Percentiles rank a stretch among this genome's conserved stretches.
Evolutionary conservation across 2,888 invertebrate species (phyloP).

Genomic region (Troides aeacus): DNA sequence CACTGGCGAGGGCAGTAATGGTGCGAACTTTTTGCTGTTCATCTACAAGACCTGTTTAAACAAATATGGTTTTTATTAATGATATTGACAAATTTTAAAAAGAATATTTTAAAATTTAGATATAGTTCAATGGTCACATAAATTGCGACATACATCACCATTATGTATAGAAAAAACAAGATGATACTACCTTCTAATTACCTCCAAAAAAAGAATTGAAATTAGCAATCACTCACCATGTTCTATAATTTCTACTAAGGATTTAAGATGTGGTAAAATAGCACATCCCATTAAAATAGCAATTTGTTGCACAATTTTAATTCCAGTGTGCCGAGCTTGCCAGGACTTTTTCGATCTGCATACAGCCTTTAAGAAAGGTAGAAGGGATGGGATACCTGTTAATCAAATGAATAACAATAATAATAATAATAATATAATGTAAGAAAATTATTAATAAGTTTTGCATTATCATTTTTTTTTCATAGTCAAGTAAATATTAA

Average conservation of each 20-base stretch:
- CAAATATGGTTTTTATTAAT: not conserved
- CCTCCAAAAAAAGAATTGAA: not conserved
- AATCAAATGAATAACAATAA: not conserved
- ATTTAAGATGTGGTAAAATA: conserved; percentile 98
- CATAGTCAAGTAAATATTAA: too few relatives aligned
- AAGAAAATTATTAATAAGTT: conserved; percentile 29
- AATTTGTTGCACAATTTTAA: conserved; percentile 99
- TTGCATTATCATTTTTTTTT: not conserved
- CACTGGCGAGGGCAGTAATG: conserved; percentile 98
- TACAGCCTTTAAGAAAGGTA: conserved; percentile 99
- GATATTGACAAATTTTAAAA: not conserved
- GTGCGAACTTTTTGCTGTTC: conserved; percentile 99
- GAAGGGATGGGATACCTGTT: conserved; percentile 93
- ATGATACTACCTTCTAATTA: too few relatives aligned
- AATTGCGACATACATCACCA: too few relatives aligned
- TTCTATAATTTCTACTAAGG: conserved; percentile 99
- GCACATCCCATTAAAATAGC: conserved; percentile 99
- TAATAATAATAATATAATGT: not conserved
- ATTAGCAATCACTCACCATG: conserved; percentile 85
- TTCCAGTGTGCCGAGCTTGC: conserved; percentile 99
- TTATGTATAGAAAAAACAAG: too few relatives aligned
- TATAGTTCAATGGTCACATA: too few relatives aligned
- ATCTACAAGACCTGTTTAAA: conserved; percentile 88
- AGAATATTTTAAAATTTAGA: too few relatives aligned
- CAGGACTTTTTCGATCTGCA: conserved; percentile 99